Evolutionary conservation across 2,888 invertebrate genomes (phyloP).

Genomic region (Noctuana brunneofusca): DNA sequence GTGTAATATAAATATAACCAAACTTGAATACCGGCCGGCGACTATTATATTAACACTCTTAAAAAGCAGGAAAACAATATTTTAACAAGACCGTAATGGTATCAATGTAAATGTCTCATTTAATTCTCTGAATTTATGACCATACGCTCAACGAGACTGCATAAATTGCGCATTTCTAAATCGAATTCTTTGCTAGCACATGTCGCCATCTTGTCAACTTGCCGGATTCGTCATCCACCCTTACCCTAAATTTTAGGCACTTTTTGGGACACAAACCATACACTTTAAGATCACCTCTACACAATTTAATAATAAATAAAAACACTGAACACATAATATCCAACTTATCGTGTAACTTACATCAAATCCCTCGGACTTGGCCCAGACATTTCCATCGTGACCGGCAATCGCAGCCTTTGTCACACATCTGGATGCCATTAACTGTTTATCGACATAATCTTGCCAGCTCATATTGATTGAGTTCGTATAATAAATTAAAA

Average conservation of each 20-base stretch:
- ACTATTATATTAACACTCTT: constrained; percentile 5
- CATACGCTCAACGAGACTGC: neutral
- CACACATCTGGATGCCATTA: constrained; percentile 96
- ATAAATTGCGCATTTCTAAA: constrained; percentile 49
- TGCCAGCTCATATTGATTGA: constrained; percentile 95
- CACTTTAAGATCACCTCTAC: constrained; percentile 54
- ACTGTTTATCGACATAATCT: constrained; percentile 98
- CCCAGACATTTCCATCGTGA: constrained; percentile 97
- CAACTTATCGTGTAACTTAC: constrained; percentile 85
- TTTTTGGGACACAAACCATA: constrained; percentile 37
- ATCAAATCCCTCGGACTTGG: constrained; percentile 95
- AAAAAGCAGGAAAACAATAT: neutral
- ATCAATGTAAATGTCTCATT: neutral
- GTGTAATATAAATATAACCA: constrained; percentile 43
- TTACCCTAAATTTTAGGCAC: constrained; percentile 39
- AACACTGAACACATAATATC: constrained; percentile 62
- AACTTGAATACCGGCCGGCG: constrained; percentile 48
- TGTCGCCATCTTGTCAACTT: constrained; percentile 82
- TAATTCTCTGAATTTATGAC: neutral
- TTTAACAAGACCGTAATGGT: neutral
- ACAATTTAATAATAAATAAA: constrained; percentile 37
- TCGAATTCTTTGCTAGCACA: constrained; percentile 69
- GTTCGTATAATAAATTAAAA: constrained; percentile 78
- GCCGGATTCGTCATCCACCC: constrained; percentile 73
- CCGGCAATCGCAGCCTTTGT: constrained; percentile 97